These are phyloP conservation scores for Choristoneura rosaceana DNA, from an alignment of 2,888 invertebrate genomes.

Conservation along the genomic window DNA sequence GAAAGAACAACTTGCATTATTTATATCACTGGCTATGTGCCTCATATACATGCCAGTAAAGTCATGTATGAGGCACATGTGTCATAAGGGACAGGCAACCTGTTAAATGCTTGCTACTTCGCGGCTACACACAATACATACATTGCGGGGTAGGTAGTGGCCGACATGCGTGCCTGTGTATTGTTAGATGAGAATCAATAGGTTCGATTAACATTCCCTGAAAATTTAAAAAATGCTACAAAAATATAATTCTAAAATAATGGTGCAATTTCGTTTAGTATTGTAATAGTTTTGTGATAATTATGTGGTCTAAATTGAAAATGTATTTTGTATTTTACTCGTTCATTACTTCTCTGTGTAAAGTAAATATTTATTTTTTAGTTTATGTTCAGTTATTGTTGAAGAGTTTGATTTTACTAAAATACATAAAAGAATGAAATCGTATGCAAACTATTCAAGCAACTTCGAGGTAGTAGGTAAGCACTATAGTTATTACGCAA, in stretches of 20 bases:
- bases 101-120: no score
- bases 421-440: not conserved
- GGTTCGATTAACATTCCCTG: slow-evolving; percentile 35
- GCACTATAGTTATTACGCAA: slow-evolving; percentile 10
- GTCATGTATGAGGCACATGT: no score
- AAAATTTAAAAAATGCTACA: slow-evolving; percentile 1
- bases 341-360: slow-evolving; percentile 4
- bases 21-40: no score
- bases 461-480: slow-evolving; percentile 6
- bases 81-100: no score
- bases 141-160: no score
- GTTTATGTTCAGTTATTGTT: slow-evolving; percentile 13
- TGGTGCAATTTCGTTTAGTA: slow-evolving; percentile 34
- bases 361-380: slow-evolving; percentile 21
- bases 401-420: slow-evolving; percentile 1
- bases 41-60: no score
- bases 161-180: no score
- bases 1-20: no score
- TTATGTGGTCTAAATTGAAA: slow-evolving; percentile 25
- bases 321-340: slow-evolving; percentile 2
- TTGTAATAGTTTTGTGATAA: slow-evolving; percentile 31
- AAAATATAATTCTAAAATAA: slow-evolving; percentile 1
- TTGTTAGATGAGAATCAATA: slow-evolving; percentile 10
- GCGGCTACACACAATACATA: no score
- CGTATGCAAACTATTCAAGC: not conserved